A percentile compares a stretch with the other conserved stretches of the same genome.
phyloP scores from a whole-genome alignment of 2,797 vertebrate genomes.

The Spondyliosoma cantharus region DNA sequence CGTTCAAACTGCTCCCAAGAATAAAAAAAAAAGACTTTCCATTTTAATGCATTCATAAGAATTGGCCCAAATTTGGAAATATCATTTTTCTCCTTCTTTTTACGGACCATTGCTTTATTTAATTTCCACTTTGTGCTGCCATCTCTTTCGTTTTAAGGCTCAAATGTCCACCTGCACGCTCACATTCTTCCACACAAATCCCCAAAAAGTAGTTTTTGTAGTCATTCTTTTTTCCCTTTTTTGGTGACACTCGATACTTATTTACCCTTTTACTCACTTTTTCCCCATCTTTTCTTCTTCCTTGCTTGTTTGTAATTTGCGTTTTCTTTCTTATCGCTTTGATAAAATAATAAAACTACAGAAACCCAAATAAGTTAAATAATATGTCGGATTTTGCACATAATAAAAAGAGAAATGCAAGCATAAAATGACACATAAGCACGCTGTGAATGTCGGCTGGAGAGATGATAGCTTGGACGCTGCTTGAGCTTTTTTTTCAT shows the following conservation, averaged over 20 bases:
- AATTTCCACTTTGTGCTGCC: background rate
- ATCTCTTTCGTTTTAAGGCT: background rate
- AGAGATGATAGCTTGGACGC: conserved; percentile 3
- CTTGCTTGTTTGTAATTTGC: background rate
- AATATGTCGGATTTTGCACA: background rate
- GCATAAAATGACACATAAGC: background rate
- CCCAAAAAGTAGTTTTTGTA: background rate
- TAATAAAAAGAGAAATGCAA: background rate
- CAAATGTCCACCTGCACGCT: too few species aligned
- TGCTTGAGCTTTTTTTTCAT: conserved; percentile 1
- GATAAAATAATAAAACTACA: background rate
- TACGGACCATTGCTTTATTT: background rate
- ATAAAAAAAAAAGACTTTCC: background rate
- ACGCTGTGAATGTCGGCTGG: background rate
- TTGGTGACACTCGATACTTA: background rate
- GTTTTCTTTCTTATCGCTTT: background rate
- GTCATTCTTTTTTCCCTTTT: background rate
- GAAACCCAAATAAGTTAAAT: background rate
- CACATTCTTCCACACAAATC: background rate
- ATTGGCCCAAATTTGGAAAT: background rate
- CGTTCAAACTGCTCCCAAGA: background rate
- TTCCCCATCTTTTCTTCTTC: background rate
- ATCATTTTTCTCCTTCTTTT: background rate
- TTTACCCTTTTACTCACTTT: background rate
- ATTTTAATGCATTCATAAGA: background rate